Percentiles rank a stretch among this genome's conserved stretches.
Evolutionary conservation across 2,113 vertebrate genomes (phyloP).

Genomic region (Sprattus sprattus): DNA sequence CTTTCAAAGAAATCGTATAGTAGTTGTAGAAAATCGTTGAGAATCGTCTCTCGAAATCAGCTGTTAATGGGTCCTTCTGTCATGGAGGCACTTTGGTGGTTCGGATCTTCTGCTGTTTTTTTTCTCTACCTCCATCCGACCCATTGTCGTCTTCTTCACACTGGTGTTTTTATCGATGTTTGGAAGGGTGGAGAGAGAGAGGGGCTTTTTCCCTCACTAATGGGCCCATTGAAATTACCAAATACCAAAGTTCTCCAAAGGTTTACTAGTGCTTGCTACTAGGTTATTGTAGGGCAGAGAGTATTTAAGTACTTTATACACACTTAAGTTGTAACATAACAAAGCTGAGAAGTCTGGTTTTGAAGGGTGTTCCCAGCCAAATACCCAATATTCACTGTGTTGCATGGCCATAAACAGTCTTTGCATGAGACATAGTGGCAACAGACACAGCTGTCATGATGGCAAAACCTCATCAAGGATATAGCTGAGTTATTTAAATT

Average conservation of each 20-base stretch:
- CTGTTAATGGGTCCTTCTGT: not conserved
- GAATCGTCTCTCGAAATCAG: not conserved
- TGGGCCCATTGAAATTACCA: not conserved
- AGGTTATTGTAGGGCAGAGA: not conserved
- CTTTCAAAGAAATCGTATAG: not conserved
- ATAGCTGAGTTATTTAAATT: not conserved
- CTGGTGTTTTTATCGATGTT: constrained; percentile 6
- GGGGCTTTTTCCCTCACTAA: not conserved
- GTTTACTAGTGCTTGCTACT: not conserved
- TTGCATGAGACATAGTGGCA: not conserved
- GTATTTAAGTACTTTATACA: not conserved
- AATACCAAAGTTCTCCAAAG: not conserved
- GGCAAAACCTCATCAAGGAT: not conserved
- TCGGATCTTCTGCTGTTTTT: not conserved
- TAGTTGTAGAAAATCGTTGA: no score
- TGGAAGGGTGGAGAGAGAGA: not conserved
- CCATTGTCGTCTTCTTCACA: not conserved
- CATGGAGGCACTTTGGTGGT: not conserved
- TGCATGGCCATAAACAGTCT: not conserved
- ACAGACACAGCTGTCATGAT: not conserved
- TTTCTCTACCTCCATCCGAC: not conserved
- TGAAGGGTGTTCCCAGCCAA: not conserved
- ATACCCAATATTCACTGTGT: not conserved
- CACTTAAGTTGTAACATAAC: not conserved
- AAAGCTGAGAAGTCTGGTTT: not conserved